A percentile compares a stretch with the other conserved stretches of the same genome.
Evolutionary conservation across 2,113 vertebrate genomes (phyloP).

Genomic region (Phaethornis superciliosus): DNA sequence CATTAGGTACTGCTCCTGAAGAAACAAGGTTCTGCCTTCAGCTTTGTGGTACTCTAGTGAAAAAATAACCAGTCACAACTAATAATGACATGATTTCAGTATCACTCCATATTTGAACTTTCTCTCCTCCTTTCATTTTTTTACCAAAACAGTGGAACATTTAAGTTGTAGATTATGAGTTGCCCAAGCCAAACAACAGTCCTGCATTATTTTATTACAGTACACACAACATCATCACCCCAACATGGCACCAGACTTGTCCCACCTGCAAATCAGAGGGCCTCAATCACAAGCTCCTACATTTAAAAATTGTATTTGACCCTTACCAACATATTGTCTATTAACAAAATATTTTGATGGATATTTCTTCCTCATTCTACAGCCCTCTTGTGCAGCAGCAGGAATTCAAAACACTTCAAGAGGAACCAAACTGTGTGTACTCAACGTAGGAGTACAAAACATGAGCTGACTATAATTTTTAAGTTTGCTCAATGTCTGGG

Average conservation of each 20-base stretch:
- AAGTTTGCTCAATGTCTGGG: neutral
- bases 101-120: neutral
- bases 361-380: neutral
- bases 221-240: neutral
- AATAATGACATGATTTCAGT: neutral
- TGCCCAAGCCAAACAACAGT: neutral
- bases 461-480: neutral
- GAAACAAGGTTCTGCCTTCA: neutral
- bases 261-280: neutral
- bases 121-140: neutral
- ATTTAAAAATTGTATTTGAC: neutral
- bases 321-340: neutral
- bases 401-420: neutral
- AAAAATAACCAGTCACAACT: neutral
- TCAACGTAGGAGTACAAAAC: accelerated
- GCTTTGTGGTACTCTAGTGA: neutral
- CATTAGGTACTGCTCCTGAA: neutral
- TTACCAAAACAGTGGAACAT: neutral
- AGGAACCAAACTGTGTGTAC: neutral
- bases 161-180: neutral
- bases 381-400: neutral
- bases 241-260: neutral
- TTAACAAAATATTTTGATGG: neutral
- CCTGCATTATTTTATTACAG: neutral
- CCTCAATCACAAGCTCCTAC: neutral